A percentile compares a stretch with the other conserved stretches of the same genome.
Evolutionary conservation across 1,140 invertebrate species (phyloP).

Genomic region (Melanaphis sacchari): DNA sequence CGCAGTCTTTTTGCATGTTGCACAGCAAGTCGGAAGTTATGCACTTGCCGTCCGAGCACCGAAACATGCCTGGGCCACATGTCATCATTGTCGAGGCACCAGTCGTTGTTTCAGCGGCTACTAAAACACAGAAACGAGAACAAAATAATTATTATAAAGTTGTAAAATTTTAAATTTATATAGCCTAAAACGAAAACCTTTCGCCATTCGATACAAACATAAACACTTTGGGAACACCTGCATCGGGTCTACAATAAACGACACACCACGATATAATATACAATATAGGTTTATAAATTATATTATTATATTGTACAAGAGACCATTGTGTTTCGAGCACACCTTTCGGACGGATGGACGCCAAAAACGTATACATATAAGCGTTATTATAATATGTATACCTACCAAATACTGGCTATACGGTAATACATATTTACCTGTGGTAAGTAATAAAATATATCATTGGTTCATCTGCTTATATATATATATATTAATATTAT

Average conservation of each 20-base stretch:
- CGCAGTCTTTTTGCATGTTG: constrained; percentile 90
- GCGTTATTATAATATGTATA: neutral
- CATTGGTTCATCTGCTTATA: neutral
- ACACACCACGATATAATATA: neutral
- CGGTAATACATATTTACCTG: neutral
- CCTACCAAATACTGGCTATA: neutral
- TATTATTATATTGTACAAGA: neutral
- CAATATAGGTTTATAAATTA: neutral
- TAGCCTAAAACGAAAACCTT: neutral
- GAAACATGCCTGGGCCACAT: constrained; percentile 74
- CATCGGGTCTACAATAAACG: neutral
- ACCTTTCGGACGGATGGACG: neutral
- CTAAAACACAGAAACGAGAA: neutral
- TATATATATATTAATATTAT: neutral
- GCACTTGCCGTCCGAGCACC: constrained; percentile 84
- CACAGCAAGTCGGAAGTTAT: constrained; percentile 84
- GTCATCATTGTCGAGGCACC: constrained; percentile 4
- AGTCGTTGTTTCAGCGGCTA: neutral
- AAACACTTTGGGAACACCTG: constrained; percentile 1
- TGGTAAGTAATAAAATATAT: constrained; percentile 1
- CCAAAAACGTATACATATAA: neutral
- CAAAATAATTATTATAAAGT: neutral
- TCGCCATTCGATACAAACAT: neutral
- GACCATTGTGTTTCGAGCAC: constrained; percentile 16
- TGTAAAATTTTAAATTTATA: neutral